Evolutionary conservation across 2,888 invertebrate species (phyloP).

Genomic region (Drosophila birchii): DNA sequence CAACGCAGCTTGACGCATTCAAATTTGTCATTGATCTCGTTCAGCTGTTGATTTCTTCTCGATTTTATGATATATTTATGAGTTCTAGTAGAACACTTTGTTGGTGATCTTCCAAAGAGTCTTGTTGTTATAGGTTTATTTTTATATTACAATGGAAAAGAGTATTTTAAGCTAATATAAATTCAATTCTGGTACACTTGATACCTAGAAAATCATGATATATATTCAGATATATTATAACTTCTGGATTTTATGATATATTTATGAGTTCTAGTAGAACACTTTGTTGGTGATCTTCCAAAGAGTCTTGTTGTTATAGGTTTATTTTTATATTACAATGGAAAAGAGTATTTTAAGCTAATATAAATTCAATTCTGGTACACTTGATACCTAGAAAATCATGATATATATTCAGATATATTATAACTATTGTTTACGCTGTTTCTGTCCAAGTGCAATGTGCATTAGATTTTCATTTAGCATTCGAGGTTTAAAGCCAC

Average conservation of each 20-base stretch:
- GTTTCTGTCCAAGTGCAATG: conserved; percentile 8
- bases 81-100: neutral
- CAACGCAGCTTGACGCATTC: conserved; percentile 42
- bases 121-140: neutral
- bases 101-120: too few species aligned
- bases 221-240: neutral
- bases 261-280: neutral
- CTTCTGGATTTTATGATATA: neutral
- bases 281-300: too few species aligned
- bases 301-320: too few species aligned
- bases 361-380: too few species aligned
- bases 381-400: neutral
- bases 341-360: too few species aligned
- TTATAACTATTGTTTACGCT: conserved; percentile 1
- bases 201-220: neutral
- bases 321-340: neutral
- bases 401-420: neutral
- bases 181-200: neutral
- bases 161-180: too few species aligned
- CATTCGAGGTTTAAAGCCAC: conserved; percentile 12
- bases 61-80: neutral
- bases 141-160: neutral
- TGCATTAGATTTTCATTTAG: conserved; percentile 20
- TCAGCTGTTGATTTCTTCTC: neutral
- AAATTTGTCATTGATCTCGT: conserved; percentile 27